Conservation (phyloP, 2,113 vertebrate genomes). For the Crypturellus undulatus region DNA sequence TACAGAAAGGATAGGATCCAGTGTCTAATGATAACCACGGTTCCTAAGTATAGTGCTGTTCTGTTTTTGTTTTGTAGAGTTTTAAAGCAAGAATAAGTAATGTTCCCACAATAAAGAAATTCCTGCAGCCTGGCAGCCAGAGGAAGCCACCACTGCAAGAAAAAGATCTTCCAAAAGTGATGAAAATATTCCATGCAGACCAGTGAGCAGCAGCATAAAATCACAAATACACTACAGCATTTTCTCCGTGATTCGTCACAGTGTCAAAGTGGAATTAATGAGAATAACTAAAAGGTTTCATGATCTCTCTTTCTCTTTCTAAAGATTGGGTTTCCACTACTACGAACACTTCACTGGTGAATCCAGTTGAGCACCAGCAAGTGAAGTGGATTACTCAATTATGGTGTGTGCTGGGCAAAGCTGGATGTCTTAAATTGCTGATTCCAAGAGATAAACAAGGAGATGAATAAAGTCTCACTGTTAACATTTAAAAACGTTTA, state of each 20-base stretch:
- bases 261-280: background rate
- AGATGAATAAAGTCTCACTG: conserved; percentile 3
- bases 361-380: background rate
- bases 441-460: background rate
- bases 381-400: background rate
- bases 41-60: background rate
- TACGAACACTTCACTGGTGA: background rate
- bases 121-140: conserved; percentile 87
- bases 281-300: background rate
- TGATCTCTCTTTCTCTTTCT: background rate
- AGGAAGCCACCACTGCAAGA: conserved; percentile 79
- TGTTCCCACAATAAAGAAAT: conserved; percentile 79
- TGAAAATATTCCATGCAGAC: conserved; percentile 69
- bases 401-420: background rate
- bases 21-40: background rate
- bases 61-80: conserved; percentile 69
- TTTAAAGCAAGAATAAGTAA: conserved; percentile 83
- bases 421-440: background rate
- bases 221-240: background rate
- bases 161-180: conserved; percentile 42
- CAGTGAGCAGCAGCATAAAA: background rate
- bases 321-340: background rate
- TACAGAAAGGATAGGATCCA: background rate
- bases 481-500: background rate
- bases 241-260: background rate